phyloP scores from a whole-genome alignment of 1,140 invertebrate genomes.

The Cherax quadricarinatus region DNA sequence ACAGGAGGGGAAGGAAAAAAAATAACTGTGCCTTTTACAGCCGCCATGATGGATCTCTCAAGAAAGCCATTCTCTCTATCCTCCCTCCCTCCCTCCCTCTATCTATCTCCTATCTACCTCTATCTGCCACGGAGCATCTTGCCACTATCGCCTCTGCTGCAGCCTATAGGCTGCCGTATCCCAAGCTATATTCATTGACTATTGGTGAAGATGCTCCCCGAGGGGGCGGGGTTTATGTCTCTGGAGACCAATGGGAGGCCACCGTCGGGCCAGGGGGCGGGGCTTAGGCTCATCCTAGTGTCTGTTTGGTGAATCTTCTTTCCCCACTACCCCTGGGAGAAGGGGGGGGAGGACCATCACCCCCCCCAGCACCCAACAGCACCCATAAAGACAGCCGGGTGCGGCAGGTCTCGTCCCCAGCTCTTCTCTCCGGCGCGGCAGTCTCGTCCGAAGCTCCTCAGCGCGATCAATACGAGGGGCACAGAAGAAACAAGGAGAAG shows the following conservation, averaged over 20 bases:
- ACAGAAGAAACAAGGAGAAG: constrained; percentile 62
- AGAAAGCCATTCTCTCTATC: neutral
- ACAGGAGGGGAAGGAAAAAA: neutral
- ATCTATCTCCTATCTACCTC: neutral
- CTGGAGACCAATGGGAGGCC: neutral
- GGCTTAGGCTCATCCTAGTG: constrained; percentile 52
- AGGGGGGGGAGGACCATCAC: too few species aligned
- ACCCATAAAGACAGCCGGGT: neutral
- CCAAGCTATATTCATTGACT: constrained; percentile 34
- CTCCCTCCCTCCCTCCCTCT: neutral
- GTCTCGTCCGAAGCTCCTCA: constrained; percentile 50
- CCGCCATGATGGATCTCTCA: too few species aligned
- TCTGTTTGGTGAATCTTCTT: constrained; percentile 64
- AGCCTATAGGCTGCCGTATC: constrained; percentile 40
- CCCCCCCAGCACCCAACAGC: neutral
- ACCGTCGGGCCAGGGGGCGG: constrained; percentile 5
- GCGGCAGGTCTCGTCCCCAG: constrained; percentile 41
- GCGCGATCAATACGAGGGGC: constrained; percentile 53
- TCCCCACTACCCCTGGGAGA: too few species aligned
- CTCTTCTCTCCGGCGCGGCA: constrained; percentile 28
- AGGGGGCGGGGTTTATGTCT: constrained; percentile 49
- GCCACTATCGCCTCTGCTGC: constrained; percentile 22
- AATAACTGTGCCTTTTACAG: too few species aligned
- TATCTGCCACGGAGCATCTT: neutral
- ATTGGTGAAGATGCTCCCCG: constrained; percentile 42